Percentiles rank a stretch among this genome's conserved stretches.
These are phyloP conservation scores for Wiebesia pumilae DNA, from an alignment of 1,140 invertebrate species.

Conservation along the genomic window DNA sequence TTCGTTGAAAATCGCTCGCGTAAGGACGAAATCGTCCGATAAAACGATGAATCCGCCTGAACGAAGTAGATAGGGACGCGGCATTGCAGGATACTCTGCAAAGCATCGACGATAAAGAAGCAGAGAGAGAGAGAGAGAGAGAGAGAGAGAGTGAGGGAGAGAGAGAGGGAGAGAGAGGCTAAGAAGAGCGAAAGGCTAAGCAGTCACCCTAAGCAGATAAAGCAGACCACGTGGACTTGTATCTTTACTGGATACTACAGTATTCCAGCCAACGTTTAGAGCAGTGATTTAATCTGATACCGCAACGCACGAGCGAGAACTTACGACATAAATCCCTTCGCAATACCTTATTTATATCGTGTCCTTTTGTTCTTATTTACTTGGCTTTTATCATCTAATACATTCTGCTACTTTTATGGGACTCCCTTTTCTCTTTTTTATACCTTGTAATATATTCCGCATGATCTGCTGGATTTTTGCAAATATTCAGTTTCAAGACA, in stretches of 20 bases:
- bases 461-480: background rate
- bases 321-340: background rate
- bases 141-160: no score
- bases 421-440: background rate
- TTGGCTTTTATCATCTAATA: background rate
- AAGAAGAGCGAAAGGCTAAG: background rate
- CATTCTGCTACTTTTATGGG: no score
- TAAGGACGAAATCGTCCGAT: background rate
- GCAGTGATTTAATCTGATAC: conserved; percentile 18
- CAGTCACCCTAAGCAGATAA: conserved; percentile 20
- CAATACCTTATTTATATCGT: conserved; percentile 1
- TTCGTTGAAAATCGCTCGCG: background rate
- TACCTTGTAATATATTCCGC: background rate
- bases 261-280: background rate
- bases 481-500: background rate
- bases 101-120: background rate
- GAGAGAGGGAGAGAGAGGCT: background rate
- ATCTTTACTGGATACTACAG: background rate
- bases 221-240: background rate
- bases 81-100: background rate
- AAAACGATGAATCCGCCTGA: background rate
- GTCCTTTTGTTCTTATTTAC: background rate
- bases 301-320: background rate
- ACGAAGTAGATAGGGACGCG: background rate
- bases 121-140: no score